Conservation (phyloP, 1,140 invertebrate species). For the Mactra quadrangularis region DNA sequence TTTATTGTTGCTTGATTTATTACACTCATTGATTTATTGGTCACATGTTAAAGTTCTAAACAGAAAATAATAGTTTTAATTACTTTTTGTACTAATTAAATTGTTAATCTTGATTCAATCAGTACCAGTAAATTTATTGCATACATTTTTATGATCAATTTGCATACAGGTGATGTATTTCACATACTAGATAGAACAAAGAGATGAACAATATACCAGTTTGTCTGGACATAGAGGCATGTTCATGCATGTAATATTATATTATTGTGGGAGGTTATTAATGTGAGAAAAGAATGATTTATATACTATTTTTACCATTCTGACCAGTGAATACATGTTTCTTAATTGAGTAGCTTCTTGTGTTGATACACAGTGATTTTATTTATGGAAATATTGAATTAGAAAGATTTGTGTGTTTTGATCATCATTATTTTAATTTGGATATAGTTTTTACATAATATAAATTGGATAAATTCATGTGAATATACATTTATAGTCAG, state of each 20-base stretch:
- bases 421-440: no score
- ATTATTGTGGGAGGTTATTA: not conserved
- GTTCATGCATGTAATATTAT: not conserved
- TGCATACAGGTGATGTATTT: conserved; percentile 26
- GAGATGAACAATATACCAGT: not conserved
- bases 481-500: no score
- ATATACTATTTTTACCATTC: not conserved
- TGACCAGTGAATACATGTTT: not conserved
- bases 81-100: no score
- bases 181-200: not conserved
- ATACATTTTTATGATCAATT: conserved; percentile 11
- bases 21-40: no score
- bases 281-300: not conserved
- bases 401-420: no score
- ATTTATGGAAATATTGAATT: no score
- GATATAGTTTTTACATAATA: not conserved
- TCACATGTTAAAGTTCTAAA: no score
- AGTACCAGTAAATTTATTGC: no score
- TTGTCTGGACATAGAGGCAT: not conserved
- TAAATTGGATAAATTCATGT: not conserved
- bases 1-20: no score
- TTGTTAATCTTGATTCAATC: no score
- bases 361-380: no score
- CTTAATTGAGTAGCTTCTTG: not conserved
- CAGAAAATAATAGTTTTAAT: no score